Conservation (phyloP, 2,888 invertebrate species). For the Escarpia spicata region DNA sequence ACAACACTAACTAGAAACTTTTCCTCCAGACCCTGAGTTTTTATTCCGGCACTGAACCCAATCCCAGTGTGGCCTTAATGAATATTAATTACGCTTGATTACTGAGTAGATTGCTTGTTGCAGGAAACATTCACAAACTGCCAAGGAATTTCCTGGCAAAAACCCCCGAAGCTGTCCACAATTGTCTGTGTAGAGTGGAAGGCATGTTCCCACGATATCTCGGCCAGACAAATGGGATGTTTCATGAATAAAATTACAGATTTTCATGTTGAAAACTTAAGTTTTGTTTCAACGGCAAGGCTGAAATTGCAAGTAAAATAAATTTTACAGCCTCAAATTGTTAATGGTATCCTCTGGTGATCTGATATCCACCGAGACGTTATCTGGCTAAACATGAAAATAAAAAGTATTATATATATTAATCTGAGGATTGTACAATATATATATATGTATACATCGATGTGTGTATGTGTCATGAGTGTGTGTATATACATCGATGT, state of each 20-base stretch:
- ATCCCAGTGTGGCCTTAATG: background rate
- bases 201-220: background rate
- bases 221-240: background rate
- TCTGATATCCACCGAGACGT: too few species aligned
- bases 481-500: background rate
- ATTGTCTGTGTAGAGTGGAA: background rate
- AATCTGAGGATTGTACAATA: background rate
- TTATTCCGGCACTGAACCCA: background rate
- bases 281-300: background rate
- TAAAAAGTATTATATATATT: background rate
- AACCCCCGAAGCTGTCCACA: background rate
- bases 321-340: background rate
- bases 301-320: background rate
- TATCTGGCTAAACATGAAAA: background rate
- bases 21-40: background rate
- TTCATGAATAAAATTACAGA: background rate
- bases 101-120: background rate
- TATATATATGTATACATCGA: background rate
- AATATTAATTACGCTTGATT: slow-evolving; percentile 12
- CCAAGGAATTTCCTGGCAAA: background rate
- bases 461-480: background rate
- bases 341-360: too few species aligned
- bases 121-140: background rate
- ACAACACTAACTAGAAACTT: background rate
- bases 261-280: background rate